Percentiles rank a stretch among this genome's conserved stretches.
Evolutionary conservation across 1,140 invertebrate species (phyloP).

Genomic region (Phymastichus coffea): DNA sequence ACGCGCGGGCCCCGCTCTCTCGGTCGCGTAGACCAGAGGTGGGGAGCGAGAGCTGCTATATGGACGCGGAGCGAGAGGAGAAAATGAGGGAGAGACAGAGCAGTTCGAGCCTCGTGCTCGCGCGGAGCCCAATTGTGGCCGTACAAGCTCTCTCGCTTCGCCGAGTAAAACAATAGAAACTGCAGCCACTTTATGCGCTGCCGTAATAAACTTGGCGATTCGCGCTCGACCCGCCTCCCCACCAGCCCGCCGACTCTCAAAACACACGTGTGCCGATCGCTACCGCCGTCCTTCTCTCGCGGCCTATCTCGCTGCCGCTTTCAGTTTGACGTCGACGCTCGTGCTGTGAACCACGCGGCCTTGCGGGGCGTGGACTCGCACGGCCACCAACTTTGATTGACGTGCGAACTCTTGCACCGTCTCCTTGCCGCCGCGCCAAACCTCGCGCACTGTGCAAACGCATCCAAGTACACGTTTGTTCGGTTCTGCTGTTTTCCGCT

Average conservation of each 20-base stretch:
- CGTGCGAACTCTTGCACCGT: no score
- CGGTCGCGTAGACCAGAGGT: not conserved
- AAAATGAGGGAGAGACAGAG: slow-evolving; percentile 28
- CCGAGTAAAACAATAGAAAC: slow-evolving; percentile 52
- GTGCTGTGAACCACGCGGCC: no score
- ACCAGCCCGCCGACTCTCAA: not conserved
- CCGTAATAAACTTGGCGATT: slow-evolving; percentile 37
- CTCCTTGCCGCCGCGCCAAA: no score
- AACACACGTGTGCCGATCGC: not conserved
- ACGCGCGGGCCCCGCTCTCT: slow-evolving; percentile 34
- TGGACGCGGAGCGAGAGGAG: slow-evolving; percentile 30
- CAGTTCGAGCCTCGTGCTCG: slow-evolving; percentile 36
- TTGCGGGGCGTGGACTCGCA: no score
- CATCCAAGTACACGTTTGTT: no score
- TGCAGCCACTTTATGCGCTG: slow-evolving; percentile 42
- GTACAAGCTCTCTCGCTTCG: no score
- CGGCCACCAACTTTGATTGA: no score
- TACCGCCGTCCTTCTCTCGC: not conserved
- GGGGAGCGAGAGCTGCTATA: not conserved
- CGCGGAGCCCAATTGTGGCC: no score
- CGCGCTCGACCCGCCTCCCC: slow-evolving; percentile 20
- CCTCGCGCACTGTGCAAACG: no score
- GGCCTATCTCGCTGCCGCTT: not conserved
- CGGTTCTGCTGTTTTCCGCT: no score
- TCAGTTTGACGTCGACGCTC: slow-evolving; percentile 19